Evolutionary conservation across 2,113 vertebrate species (phyloP).

Genomic region (Peromyscus polionotus): DNA sequence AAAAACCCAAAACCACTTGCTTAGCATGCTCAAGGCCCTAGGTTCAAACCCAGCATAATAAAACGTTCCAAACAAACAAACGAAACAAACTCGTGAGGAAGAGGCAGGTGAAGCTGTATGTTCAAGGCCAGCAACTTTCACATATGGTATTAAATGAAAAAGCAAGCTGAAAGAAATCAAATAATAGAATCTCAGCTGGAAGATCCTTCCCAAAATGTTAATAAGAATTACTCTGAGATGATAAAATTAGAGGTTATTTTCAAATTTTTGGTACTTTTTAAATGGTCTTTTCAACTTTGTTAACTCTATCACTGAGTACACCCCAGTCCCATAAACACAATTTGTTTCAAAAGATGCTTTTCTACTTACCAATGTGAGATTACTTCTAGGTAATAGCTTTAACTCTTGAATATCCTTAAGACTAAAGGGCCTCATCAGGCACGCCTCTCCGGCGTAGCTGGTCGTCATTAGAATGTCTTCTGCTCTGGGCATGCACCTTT

Average conservation of each 20-base stretch:
- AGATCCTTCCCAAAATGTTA: slow-evolving; percentile 5
- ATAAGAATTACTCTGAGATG: slow-evolving; percentile 43
- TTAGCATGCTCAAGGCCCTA: neutral
- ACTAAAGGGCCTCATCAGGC: neutral
- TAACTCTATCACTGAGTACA: neutral
- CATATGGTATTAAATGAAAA: neutral
- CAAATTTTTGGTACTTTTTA: neutral
- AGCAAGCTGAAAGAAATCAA: neutral
- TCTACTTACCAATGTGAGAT: neutral
- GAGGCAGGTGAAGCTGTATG: neutral
- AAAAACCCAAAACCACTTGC: too few species aligned
- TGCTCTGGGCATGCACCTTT: neutral
- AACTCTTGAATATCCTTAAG: neutral
- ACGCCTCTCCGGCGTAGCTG: neutral
- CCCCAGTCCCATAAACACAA: neutral
- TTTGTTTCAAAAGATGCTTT: slow-evolving; percentile 3
- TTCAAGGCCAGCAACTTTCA: neutral
- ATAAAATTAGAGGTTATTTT: slow-evolving; percentile 15
- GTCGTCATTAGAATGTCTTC: neutral
- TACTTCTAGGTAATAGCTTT: neutral
- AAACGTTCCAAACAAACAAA: neutral
- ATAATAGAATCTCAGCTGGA: neutral
- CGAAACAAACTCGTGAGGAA: neutral
- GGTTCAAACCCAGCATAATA: neutral
- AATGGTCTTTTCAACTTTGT: neutral